Evolutionary conservation across 2,113 vertebrate species (phyloP), one percentile per base, ranked within the genome.

Genomic region (Monarcha castaneiventris): DNA sequence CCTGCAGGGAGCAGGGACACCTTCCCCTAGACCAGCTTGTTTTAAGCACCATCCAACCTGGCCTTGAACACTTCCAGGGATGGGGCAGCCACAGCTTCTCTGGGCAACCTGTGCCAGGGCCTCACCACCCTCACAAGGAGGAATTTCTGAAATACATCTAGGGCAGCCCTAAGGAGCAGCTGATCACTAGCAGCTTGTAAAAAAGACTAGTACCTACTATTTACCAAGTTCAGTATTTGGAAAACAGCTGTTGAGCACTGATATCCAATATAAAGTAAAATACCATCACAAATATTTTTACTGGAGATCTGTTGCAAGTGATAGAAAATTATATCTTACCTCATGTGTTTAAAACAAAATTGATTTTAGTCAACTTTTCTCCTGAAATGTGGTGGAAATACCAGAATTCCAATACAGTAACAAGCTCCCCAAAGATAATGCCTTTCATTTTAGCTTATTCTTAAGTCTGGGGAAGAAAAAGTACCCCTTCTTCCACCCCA

Each of bases 41-140:
- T 68, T 30, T 46, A 35, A 83, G 54, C 16, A 11, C 46, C 0
- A 0, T 41, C 13, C 20, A 61, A 1, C 30, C 39, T 27, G n/a
- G 39, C 21, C 14, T 22, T 18, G 48, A 0, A 35, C 25, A 35
- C 5, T 41, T 2, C 20, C 71, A 68, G 30, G 39, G 48, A 68
- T 27, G 29, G 29, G 48, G 33, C 69, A 68, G 39, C 46, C 69
- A 61, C 69, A 54, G 71, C 25, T 68, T 1, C 69, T 30, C 69
- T 61, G 54, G 13, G 10, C 11, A 82, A 0, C 29, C 39, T 75
- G 25, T 30, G n/a, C 54, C 39, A 89, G 39, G 33, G n/a, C n/a
- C 78, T 82, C 7, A 0, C 2, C 39, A 68, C 11, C 13, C 46
- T 54, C 25, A 39, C 7, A 22, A 17, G 25, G 9, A 48, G 11